A percentile compares a stretch with the other conserved stretches of the same genome.
Conservation (phyloP, 2,888 invertebrate species). For the Cosmopolites sordidus region DNA sequence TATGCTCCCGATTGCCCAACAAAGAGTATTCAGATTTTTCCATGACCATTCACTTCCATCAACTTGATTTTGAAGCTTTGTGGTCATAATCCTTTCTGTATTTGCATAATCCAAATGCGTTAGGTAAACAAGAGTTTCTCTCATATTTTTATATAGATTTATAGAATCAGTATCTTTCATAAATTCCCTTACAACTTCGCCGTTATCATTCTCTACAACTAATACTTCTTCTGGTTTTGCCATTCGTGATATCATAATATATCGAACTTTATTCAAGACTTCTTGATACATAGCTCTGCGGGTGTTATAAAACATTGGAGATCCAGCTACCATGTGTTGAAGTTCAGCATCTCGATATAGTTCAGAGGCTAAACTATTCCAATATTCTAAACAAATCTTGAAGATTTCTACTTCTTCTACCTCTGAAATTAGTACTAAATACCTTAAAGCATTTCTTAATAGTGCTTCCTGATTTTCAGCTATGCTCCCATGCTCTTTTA, state of each 20-base stretch:
- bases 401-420: conserved; percentile 99
- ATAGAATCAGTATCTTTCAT: conserved; percentile 99
- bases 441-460: conserved; percentile 78
- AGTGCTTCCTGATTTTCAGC: conserved; percentile 75
- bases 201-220: conserved; percentile 99
- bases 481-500: conserved; percentile 89
- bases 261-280: conserved; percentile 77
- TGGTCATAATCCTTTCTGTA: conserved; percentile 98
- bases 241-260: conserved; percentile 99
- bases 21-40: conserved; percentile 98
- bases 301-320: conserved; percentile 41
- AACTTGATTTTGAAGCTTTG: conserved; percentile 96
- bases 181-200: conserved; percentile 97
- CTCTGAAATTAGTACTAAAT: conserved; percentile 89
- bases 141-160: conserved; percentile 98
- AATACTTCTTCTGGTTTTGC: conserved; percentile 99
- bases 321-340: conserved; percentile 34
- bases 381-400: conserved; percentile 98
- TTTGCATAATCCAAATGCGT: conserved; percentile 98
- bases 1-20: conserved; percentile 96
- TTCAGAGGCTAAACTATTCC: conserved; percentile 91
- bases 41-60: conserved; percentile 99
- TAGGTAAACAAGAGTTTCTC: conserved; percentile 94
- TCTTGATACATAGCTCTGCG: conserved; percentile 69
- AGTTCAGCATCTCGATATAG: conserved; percentile 75